Evolutionary conservation across 2,888 invertebrate species (phyloP), one percentile per base, ranked within the genome.

Genomic region (Cheilosia impressa): DNA sequence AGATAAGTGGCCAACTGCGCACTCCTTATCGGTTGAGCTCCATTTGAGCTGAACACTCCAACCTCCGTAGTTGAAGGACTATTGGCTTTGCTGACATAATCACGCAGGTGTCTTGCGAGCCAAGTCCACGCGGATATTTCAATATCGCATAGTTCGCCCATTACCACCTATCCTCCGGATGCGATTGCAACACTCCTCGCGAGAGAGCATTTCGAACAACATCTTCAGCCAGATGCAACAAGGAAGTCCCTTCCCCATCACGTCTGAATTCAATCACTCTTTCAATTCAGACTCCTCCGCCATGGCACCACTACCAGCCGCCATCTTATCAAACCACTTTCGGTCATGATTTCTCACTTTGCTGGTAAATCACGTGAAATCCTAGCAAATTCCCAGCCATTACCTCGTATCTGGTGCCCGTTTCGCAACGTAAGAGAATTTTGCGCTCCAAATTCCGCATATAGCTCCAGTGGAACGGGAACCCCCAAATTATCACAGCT

Each of bases 401-500:
- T 72, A 77, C 55, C 45, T 60, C 45, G 50, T 63, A 63, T 38
- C 80, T 65, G 62, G 62, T 63, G 65, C 22, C 55, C 68, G 58
- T 65, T 63, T 65, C 15, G 66, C 47, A 75, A 75, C 68, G 78
- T 60, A 71, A 80, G 76, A 47, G 66, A 50, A 38, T 43, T 60
- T 80, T 55, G 22, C 77, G 81, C 76, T 76, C 76, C 68, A 81
- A 76, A 80, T 75, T 72, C 85, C 65, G 66, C 9, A 31, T 31
- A 31, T 69, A 52, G 4, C 52, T 15, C 55, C n/a, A 66, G 50
- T 62, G 45, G 77, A 77, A 45, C 81, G 72, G 45, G 77, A 77
- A 45, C 81, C 76, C 80, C 85, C 81, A 81, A 85, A 85, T 85
- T 85, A 85, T 85, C 85, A 77, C 85, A 66, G 76, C 76, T 85